Conservation (phyloP, 2,113 vertebrate genomes). For the Bothrops jararaca region DNA sequence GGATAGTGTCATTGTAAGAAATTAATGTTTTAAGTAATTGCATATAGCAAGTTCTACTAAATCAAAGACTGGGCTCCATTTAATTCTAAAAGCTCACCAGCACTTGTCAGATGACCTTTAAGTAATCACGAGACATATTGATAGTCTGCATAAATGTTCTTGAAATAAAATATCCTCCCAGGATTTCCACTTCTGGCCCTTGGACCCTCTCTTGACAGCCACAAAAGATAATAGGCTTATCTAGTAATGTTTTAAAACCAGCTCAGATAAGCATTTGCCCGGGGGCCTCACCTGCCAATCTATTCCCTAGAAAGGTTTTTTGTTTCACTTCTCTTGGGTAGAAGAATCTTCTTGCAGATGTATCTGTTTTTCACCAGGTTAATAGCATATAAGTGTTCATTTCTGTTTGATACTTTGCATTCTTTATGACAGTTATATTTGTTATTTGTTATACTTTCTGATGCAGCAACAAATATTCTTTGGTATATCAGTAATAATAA, state of each 20-base stretch:
- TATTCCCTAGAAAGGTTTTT: background rate
- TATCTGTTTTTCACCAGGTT: constrained; percentile 9
- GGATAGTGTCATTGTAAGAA: constrained; percentile 19
- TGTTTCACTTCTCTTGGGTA: constrained; percentile 30
- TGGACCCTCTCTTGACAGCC: constrained; percentile 37
- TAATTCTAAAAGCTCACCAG: constrained; percentile 49
- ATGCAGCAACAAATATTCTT: background rate
- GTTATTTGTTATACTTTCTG: background rate
- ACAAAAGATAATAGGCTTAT: constrained; percentile 58
- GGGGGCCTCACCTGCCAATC: constrained; percentile 42
- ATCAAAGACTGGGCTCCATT: constrained; percentile 46
- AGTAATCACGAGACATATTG: constrained; percentile 37
- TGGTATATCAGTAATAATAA: background rate
- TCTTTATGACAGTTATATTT: background rate
- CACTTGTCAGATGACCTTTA: constrained; percentile 65
- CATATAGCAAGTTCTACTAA: constrained; percentile 36
- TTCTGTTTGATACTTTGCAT: background rate
- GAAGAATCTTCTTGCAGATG: constrained; percentile 33
- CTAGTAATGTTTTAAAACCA: constrained; percentile 45
- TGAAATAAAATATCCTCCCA: constrained; percentile 27
- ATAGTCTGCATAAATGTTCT: constrained; percentile 44
- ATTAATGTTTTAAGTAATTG: constrained; percentile 57
- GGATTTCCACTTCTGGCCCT: constrained; percentile 37
- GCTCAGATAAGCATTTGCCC: constrained; percentile 49
- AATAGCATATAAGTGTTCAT: background rate